Evolutionary conservation across 2,113 vertebrate species (phyloP).

Genomic region (Brachypodius melanocephalos): DNA sequence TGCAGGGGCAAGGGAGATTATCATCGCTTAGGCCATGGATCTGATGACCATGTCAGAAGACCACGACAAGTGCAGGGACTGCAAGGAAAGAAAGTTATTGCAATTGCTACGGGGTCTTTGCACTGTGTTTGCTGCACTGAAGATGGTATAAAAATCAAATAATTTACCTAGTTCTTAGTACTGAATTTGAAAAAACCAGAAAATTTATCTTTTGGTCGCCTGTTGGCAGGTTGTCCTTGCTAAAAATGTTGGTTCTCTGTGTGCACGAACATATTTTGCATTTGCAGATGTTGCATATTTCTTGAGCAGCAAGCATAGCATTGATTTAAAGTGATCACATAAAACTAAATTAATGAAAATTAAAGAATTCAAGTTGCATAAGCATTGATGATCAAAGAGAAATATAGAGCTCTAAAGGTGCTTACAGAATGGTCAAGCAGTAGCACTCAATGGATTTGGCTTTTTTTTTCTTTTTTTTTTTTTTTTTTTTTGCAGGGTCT

Average conservation of each 20-base stretch:
- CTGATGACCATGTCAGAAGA: constrained; percentile 93
- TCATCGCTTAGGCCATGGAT: constrained; percentile 94
- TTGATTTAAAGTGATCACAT: background rate
- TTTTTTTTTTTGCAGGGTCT: background rate
- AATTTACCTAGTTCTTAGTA: background rate
- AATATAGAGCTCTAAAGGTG: background rate
- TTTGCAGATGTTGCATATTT: background rate
- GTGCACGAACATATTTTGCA: background rate
- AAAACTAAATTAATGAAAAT: background rate
- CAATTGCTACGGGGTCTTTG: constrained; percentile 94
- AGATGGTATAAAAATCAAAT: constrained; percentile 79
- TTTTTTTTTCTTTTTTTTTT: background rate
- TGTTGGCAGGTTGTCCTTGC: background rate
- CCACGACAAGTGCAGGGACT: constrained; percentile 96
- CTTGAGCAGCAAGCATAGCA: background rate
- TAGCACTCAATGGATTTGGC: background rate
- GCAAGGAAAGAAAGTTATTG: constrained; percentile 97
- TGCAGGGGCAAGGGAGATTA: constrained; percentile 98
- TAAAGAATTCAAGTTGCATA: background rate
- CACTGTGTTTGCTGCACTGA: constrained; percentile 99
- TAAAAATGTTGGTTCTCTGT: background rate
- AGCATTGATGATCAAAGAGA: background rate
- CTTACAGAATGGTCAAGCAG: background rate
- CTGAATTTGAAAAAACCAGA: background rate
- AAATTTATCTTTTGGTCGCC: background rate